These are phyloP conservation scores for Hydropotes inermis DNA, from an alignment of 2,113 vertebrate genomes.

Conservation along the genomic window DNA sequence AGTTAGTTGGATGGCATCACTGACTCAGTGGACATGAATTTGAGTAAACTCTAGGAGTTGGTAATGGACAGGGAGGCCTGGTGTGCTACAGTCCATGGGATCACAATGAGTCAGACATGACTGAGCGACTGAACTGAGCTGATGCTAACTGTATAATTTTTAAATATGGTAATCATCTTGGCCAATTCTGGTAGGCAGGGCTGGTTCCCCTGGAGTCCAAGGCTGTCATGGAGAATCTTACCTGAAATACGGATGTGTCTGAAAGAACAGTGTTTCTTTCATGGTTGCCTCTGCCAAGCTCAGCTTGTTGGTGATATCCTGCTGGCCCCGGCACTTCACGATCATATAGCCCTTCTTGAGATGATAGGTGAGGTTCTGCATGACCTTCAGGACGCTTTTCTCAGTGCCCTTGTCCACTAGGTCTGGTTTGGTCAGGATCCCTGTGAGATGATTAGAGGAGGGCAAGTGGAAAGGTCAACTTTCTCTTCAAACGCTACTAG, in stretches of 20 bases:
- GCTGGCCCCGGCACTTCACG: constrained; percentile 85
- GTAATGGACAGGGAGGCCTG: not conserved
- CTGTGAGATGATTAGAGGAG: constrained; percentile 62
- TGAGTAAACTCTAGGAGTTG: not conserved
- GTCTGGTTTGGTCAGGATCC: constrained; percentile 89
- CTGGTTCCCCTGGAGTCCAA: not conserved
- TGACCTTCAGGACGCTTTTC: constrained; percentile 69
- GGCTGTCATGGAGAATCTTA: not conserved
- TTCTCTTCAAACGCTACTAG: not conserved
- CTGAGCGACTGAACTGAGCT: not conserved
- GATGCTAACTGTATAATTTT: not conserved
- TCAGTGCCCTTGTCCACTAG: constrained; percentile 87
- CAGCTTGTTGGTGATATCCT: constrained; percentile 71
- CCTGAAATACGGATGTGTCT: constrained; percentile 80
- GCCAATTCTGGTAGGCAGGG: not conserved
- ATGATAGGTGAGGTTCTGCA: constrained; percentile 80
- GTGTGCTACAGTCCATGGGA: not conserved
- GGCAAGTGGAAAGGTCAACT: not conserved
- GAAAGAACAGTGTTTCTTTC: constrained; percentile 84
- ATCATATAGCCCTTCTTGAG: constrained; percentile 89
- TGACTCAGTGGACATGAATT: not conserved
- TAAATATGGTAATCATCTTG: not conserved
- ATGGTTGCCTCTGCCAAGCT: constrained; percentile 80
- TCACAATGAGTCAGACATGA: fast-evolving
- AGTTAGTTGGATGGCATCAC: not conserved